A percentile compares a stretch with the other conserved stretches of the same genome.
phyloP scores from a whole-genome alignment of 2,888 invertebrate genomes.

The Chymomyza procnemis region DNA sequence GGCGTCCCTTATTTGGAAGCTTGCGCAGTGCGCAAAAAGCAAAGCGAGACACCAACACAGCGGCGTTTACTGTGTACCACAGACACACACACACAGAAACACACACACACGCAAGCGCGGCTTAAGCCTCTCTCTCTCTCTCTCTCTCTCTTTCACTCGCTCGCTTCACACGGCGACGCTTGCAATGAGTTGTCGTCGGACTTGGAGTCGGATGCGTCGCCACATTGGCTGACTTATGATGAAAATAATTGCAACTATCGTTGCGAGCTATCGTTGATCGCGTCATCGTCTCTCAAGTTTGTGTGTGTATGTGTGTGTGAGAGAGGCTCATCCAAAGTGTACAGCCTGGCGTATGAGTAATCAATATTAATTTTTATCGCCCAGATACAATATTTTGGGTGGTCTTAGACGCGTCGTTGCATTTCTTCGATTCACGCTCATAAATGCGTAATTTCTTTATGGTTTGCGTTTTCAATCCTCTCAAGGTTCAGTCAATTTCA shows the following conservation, averaged over 20 bases:
- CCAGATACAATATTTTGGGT: constrained; percentile 34
- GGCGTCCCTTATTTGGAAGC: constrained; percentile 78
- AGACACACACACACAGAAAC: neutral
- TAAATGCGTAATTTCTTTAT: constrained; percentile 67
- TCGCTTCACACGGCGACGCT: neutral
- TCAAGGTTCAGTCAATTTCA: constrained; percentile 49
- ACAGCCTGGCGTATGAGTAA: constrained; percentile 62
- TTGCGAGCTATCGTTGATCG: constrained; percentile 45
- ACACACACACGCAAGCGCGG: constrained; percentile 5
- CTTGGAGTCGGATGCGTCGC: constrained; percentile 49
- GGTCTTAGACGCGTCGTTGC: constrained; percentile 20
- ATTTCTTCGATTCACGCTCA: constrained; percentile 1
- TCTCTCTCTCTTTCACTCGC: neutral
- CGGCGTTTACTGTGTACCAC: neutral
- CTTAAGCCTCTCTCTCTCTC: neutral
- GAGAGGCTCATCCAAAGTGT: constrained; percentile 17
- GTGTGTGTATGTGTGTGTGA: too few species aligned
- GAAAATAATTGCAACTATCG: constrained; percentile 71
- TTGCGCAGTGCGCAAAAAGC: constrained; percentile 60
- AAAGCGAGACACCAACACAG: constrained; percentile 17
- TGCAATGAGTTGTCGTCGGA: constrained; percentile 5
- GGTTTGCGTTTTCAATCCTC: constrained; percentile 19
- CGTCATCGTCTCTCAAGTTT: constrained; percentile 59
- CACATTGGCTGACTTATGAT: constrained; percentile 72
- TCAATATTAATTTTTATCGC: constrained; percentile 67